These are phyloP conservation scores for Agapornis roseicollis DNA, from an alignment of 2,113 vertebrate species.

Conservation along the genomic window DNA sequence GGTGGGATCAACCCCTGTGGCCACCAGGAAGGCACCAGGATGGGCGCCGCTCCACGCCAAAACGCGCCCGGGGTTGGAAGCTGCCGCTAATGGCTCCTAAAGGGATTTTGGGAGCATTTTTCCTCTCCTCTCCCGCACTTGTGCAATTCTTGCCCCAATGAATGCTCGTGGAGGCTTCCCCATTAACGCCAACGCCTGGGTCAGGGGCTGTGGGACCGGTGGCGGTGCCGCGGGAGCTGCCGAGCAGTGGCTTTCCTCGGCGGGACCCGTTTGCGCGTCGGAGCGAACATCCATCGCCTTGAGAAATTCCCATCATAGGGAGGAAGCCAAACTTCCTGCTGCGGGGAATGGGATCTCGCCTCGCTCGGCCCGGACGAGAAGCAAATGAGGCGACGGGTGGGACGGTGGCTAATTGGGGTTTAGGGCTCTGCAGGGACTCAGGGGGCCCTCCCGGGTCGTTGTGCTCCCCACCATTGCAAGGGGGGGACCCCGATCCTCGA, in stretches of 20 bases:
- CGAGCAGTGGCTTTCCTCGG: neutral
- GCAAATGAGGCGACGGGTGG: neutral
- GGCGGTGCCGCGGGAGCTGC: neutral
- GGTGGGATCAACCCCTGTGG: rapidly evolving
- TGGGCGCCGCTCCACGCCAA: rapidly evolving
- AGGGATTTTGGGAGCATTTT: neutral
- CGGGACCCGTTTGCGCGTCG: neutral
- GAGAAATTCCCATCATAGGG: constrained; percentile 47
- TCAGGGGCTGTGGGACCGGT: rapidly evolving
- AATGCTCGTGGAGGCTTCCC: rapidly evolving
- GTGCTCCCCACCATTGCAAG: too few species aligned
- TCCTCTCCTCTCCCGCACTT: rapidly evolving
- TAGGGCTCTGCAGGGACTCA: neutral
- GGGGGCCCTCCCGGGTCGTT: rapidly evolving
- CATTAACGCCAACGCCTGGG: rapidly evolving
- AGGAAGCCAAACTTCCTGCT: constrained; percentile 56
- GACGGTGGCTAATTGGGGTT: neutral
- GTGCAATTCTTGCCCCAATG: neutral
- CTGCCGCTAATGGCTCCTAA: rapidly evolving
- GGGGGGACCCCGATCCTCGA: neutral
- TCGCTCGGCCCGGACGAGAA: neutral
- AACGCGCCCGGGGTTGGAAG: rapidly evolving
- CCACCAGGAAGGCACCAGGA: neutral
- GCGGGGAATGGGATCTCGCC: neutral
- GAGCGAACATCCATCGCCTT: neutral